Conservation (phyloP, 2,797 vertebrate species). For the Ptychadena robeensis region DNA sequence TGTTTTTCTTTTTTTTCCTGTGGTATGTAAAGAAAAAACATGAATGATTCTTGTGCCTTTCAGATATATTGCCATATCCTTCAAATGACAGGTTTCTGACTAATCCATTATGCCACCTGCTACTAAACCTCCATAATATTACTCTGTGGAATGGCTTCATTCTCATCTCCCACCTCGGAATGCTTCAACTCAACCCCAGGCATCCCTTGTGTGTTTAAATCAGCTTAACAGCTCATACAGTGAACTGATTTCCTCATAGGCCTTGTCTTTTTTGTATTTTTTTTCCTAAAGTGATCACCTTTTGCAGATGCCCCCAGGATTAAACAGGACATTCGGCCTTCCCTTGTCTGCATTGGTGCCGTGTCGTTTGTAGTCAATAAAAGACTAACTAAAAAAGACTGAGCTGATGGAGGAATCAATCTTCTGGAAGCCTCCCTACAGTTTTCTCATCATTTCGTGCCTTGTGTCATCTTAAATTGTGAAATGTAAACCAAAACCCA, state of each 20-base stretch:
- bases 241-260: conserved; percentile 95
- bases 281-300: conserved; percentile 98
- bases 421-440: conserved; percentile 97
- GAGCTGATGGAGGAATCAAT: conserved; percentile 98
- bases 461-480: conserved; percentile 91
- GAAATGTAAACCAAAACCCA: conserved; percentile 90
- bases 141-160: conserved; percentile 85
- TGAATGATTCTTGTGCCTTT: conserved; percentile 77
- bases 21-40: conserved; percentile 64
- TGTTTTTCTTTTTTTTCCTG: conserved; percentile 67
- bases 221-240: conserved; percentile 92
- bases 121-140: conserved; percentile 86
- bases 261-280: conserved; percentile 92
- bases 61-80: conserved; percentile 80
- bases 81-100: conserved; percentile 84
- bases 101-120: conserved; percentile 86
- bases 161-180: conserved; percentile 85
- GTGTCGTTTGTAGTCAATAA: conserved; percentile 98
- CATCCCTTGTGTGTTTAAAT: conserved; percentile 93
- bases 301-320: conserved; percentile 94
- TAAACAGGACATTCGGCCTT: conserved; percentile 91
- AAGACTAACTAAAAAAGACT: conserved; percentile 99
- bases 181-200: conserved; percentile 87
- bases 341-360: conserved; percentile 85
- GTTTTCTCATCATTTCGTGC: conserved; percentile 98